Conservation (phyloP, 2,888 invertebrate species). For the Lottia gigantea region DNA sequence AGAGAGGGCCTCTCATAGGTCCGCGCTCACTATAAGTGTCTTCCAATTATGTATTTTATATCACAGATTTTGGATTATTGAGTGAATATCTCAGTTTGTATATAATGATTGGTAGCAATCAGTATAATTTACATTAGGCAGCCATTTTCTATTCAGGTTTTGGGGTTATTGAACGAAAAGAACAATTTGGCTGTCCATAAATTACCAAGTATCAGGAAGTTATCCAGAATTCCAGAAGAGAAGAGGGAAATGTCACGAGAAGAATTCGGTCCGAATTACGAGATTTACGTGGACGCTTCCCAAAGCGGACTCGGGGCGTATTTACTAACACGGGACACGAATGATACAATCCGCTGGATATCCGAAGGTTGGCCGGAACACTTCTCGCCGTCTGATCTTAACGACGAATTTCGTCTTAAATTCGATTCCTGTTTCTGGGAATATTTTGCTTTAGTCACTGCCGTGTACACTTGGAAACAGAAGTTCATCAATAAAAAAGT, state of each 20-base stretch:
- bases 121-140: too few species aligned
- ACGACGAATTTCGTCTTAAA: not conserved
- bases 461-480: constrained; percentile 51
- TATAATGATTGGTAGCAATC: too few species aligned
- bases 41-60: too few species aligned
- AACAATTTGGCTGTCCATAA: constrained; percentile 22
- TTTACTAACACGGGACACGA: constrained; percentile 28
- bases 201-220: constrained; percentile 14
- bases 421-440: constrained; percentile 34
- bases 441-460: constrained; percentile 43
- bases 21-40: too few species aligned
- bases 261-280: constrained; percentile 34
- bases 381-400: constrained; percentile 5
- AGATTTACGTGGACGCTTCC: constrained; percentile 47
- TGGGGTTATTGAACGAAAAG: constrained; percentile 25
- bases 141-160: constrained; percentile 29
- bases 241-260: constrained; percentile 2
- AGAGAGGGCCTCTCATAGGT: too few species aligned
- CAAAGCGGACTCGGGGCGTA: constrained; percentile 43
- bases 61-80: too few species aligned
- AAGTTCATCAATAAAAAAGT: constrained; percentile 42
- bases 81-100: too few species aligned
- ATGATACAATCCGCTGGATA: constrained; percentile 35
- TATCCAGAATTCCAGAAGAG: not conserved
- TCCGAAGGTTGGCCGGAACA: constrained; percentile 36